Percentiles rank a stretch among this genome's conserved stretches.
These are phyloP conservation scores for Kradibia gibbosae DNA, from an alignment of 1,140 invertebrate species.

Conservation along the genomic window DNA sequence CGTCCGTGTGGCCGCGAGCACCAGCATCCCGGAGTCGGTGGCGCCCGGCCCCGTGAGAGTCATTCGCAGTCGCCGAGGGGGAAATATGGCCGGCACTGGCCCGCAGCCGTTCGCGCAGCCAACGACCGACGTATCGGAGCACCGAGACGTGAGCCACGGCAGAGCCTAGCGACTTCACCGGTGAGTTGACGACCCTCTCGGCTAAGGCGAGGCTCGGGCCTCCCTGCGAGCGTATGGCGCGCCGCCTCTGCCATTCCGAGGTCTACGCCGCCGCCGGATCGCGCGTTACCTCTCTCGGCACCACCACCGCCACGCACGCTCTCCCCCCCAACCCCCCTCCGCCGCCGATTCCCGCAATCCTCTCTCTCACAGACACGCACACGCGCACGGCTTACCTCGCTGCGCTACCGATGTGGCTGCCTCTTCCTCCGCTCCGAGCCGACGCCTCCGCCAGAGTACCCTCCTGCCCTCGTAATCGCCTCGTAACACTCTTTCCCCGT, in stretches of 20 bases:
- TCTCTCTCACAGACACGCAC: neutral
- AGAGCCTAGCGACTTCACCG: neutral
- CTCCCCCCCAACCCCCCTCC: neutral
- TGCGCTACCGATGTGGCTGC: too few relatives aligned
- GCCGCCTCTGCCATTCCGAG: neutral
- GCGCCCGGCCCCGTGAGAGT: too few relatives aligned
- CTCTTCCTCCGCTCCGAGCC: neutral
- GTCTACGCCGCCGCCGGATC: neutral
- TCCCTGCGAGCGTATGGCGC: neutral
- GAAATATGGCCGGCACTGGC: slow-evolving; percentile 10
- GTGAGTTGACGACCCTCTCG: neutral
- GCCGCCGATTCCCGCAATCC: neutral
- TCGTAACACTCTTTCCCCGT: too few relatives aligned
- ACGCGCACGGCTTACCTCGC: neutral
- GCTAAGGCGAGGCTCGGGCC: neutral
- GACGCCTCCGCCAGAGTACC: too few relatives aligned
- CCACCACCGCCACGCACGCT: neutral
- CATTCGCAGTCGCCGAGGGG: too few relatives aligned
- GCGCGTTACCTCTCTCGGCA: neutral
- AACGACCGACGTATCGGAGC: neutral
- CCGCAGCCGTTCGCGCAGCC: neutral
- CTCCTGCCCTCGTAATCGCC: too few relatives aligned
- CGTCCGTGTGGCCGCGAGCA: neutral
- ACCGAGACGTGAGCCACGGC: neutral
- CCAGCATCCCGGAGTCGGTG: too few relatives aligned